phyloP scores from a whole-genome alignment of 2,113 vertebrate species.

The Saguinus midas region DNA sequence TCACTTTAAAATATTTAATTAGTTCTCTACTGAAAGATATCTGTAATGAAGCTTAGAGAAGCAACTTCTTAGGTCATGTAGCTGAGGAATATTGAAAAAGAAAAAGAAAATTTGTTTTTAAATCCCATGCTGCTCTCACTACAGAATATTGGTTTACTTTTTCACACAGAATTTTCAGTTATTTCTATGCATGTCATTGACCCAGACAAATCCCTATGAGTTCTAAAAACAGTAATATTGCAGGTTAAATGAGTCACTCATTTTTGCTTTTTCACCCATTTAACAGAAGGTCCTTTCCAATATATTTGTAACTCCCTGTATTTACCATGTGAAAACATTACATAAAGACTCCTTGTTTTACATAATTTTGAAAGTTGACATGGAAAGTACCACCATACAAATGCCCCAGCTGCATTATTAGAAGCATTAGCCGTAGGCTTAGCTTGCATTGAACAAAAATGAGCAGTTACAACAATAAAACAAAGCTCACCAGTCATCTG shows the following conservation, averaged over 20 bases:
- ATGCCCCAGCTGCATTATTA: conserved; percentile 50
- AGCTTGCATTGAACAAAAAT: conserved; percentile 55
- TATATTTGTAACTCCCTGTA: neutral
- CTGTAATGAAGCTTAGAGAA: neutral
- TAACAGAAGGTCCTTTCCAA: neutral
- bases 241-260: neutral
- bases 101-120: neutral
- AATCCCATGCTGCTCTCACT: neutral
- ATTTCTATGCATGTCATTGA: neutral
- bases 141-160: neutral
- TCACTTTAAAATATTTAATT: neutral
- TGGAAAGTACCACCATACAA: conserved; percentile 59
- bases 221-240: neutral
- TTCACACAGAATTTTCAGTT: neutral
- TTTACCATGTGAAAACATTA: neutral
- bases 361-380: conserved; percentile 46
- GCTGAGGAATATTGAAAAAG: neutral
- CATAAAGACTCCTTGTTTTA: conserved; percentile 1
- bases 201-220: neutral
- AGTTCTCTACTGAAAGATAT: neutral
- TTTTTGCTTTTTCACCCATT: conserved; percentile 9
- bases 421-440: neutral
- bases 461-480: conserved; percentile 61
- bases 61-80: neutral
- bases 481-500: conserved; percentile 30